phyloP scores from a whole-genome alignment of 2,113 vertebrate species.

The Ifrita kowaldi region DNA sequence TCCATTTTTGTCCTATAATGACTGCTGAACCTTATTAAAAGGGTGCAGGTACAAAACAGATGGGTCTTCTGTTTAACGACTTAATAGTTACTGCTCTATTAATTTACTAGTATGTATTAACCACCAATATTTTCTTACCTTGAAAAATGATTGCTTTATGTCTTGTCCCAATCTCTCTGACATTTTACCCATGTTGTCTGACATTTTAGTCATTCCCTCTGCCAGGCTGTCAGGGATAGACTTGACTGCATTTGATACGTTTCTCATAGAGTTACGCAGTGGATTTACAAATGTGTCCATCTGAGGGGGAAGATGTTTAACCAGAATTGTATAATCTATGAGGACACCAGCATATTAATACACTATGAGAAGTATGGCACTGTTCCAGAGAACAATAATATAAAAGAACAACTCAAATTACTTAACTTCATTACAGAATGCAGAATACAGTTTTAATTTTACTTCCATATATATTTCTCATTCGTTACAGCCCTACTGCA shows the following conservation, averaged over 20 bases:
- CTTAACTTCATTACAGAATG: background rate
- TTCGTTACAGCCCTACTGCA: background rate
- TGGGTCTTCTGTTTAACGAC: background rate
- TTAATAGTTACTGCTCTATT: background rate
- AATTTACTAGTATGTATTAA: background rate
- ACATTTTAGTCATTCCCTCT: conserved; percentile 97
- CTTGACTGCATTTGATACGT: conserved; percentile 96
- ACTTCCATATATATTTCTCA: background rate
- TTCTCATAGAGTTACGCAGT: conserved; percentile 97
- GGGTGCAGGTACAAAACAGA: background rate
- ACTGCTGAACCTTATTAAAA: background rate
- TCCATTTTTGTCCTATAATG: background rate
- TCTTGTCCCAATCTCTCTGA: conserved; percentile 96
- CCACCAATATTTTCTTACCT: conserved; percentile 78
- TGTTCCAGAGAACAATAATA: background rate
- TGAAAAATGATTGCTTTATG: conserved; percentile 94
- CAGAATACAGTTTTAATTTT: background rate
- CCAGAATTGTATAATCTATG: conserved; percentile 51
- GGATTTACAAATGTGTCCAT: conserved; percentile 99
- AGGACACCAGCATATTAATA: conserved; percentile 43
- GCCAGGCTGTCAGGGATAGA: conserved; percentile 95
- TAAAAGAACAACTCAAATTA: background rate
- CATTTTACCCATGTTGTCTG: conserved; percentile 98
- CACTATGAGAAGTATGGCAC: conserved; percentile 13
- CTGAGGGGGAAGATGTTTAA: conserved; percentile 77